These are phyloP conservation scores for Channallabes apus DNA, from an alignment of 2,797 vertebrate species.

Conservation along the genomic window DNA sequence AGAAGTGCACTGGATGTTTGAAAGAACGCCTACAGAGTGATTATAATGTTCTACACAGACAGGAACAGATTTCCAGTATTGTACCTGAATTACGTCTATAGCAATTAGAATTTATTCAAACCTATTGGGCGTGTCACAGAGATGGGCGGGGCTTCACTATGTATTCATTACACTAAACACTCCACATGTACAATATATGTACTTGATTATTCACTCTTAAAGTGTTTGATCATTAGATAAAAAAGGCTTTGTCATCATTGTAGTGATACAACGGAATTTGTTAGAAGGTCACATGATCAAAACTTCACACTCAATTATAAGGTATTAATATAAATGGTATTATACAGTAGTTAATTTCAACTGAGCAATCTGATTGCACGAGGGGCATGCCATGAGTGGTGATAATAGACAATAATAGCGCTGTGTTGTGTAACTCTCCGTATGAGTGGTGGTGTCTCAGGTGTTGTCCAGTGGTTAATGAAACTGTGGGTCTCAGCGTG, in stretches of 20 bases:
- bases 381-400: too few species aligned
- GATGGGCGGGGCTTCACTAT: too few species aligned
- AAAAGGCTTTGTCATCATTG: too few species aligned
- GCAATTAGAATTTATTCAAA: too few species aligned
- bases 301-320: background rate
- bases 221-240: background rate
- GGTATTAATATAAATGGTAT: too few species aligned
- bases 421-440: too few species aligned
- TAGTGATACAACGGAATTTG: background rate
- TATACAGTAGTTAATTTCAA: too few species aligned
- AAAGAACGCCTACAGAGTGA: background rate
- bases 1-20: background rate
- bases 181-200: background rate
- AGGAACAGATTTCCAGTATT: background rate
- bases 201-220: background rate
- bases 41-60: background rate
- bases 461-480: too few species aligned
- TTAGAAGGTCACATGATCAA: background rate
- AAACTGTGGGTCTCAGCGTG: too few species aligned
- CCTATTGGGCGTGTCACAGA: background rate
- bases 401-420: too few species aligned
- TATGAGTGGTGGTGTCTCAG: too few species aligned
- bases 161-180: background rate
- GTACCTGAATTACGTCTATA: background rate
- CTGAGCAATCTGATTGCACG: too few species aligned